Base-by-base conservation (phyloP, 2,113 vertebrate genomes). In the Phoxinus phoxinus region DNA sequence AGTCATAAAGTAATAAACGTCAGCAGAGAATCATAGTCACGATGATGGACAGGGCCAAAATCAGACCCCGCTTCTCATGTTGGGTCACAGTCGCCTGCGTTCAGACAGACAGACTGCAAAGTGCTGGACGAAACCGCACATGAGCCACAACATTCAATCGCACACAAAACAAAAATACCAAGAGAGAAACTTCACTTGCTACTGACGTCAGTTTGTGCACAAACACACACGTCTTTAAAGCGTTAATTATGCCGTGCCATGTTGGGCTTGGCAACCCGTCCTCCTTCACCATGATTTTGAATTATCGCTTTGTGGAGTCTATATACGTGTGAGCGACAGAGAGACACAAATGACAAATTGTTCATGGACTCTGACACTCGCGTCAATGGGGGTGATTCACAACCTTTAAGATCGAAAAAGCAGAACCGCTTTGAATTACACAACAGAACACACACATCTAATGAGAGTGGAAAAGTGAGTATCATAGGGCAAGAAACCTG, bases 1-100 rank as follows among this genome's bases (percentile, higher is more conserved):
- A 89, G 88, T 91, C 89, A 92, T 90, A 78, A 81, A 19, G 88
- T 65, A 87, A 89, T 90, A 89, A 91, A 90, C 81, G 87, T 90
- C 85, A 87, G 72, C 3, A 25, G 73, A 90, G 90, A 89, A 71
- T 67, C 89, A 92, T 89, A 58, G 58, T 76, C 37, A 74, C 1
- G 89, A 84, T 89, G 92, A 94, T 37, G 81, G 92, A 94, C 87
- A 72, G 41, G 84, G 84, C 83, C 71, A 37, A 78, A 84, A 74
- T 86, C 72, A 80, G 48, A 41, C 81, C 75, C 23, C 77, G 79
- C 74, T 56, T 67, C 23, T 11, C 23, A 53, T 13, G 85, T 85
- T 6, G 79, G 83, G 87, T 87, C 72, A 86, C 87, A 86, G 65
- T 83, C 46, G 59, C 61, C 58, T 86, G 81, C 41, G 23, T 81